Evolutionary conservation across 1,140 invertebrate genomes (phyloP), one percentile per base, ranked within the genome.

Genomic region (Drosophila funebris): DNA sequence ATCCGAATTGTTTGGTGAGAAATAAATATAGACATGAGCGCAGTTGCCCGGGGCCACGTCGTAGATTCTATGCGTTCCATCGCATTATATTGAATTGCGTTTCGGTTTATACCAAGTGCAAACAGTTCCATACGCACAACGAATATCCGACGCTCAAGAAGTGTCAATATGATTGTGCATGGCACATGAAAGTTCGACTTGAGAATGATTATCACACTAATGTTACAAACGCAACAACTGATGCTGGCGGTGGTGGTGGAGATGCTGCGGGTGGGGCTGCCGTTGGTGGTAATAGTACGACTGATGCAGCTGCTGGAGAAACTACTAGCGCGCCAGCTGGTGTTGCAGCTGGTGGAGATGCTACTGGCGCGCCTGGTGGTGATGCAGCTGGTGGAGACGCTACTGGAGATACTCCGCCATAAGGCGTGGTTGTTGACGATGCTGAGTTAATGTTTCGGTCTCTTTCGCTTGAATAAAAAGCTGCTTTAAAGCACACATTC

Each of bases 31-130:
- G 7, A 0, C 48, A 62, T 9, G 78, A 81, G 37, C 3, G 13
- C 0, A 4, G 0, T 24, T 81, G 78, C 3, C 0, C 0, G 0
- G 50, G 60, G 2, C 68, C 68, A 3, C 60, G 46, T 2, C 77
- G 78, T 1, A 13, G 5, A 3, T 81, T 62, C 27, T 81, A 58
- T 43, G 60, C 8, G 4, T 81, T 81, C n/a, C 78, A 80, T 39
- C 68, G 69, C 4, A 60, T 73, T 2, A 24, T 80, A 0, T 9
- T 80, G 2, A 31, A 80, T 39, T 81, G 78, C 22, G 33, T 73
- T 3, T 8, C 39, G 22, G 78, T 81, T 9, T 27, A 18, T 6
- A 53, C 60, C 22, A 66, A 36, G 2, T 82, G 78, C 11, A 4
- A 9, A 0, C 29, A 3, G 11, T 13, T 60, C 9, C 13, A 66